Conservation (phyloP, 2,113 vertebrate species). For the Oenanthe oenanthe region DNA sequence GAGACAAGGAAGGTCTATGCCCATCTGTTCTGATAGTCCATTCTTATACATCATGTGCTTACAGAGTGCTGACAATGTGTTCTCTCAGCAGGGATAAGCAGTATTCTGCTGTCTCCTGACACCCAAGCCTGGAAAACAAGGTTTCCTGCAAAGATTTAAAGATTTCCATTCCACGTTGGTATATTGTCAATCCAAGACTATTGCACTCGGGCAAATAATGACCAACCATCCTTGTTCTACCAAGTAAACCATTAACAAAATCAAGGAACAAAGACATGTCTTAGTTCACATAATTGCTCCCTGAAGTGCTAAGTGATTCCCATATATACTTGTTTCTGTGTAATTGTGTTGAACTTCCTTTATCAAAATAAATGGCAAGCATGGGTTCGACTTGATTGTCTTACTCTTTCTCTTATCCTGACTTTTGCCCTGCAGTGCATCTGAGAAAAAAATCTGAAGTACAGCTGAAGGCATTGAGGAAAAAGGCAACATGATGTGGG, state of each 20-base stretch:
- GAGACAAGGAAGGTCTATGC: neutral
- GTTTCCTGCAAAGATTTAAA: neutral
- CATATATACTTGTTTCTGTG: neutral
- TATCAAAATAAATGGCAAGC: neutral
- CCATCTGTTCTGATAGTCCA: neutral
- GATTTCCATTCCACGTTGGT: neutral
- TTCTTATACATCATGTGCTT: neutral
- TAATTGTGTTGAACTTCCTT: neutral
- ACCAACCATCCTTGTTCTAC: neutral
- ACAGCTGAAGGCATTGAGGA: neutral
- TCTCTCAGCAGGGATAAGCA: neutral
- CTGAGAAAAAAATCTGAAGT: neutral
- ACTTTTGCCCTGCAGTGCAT: neutral
- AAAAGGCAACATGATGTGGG: neutral
- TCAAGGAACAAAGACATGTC: neutral
- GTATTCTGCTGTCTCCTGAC: neutral
- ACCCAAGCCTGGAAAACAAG: neutral
- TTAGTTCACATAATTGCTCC: neutral
- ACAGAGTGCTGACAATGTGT: neutral
- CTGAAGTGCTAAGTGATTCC: neutral
- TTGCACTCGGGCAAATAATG: neutral
- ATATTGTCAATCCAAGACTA: neutral
- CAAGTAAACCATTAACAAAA: neutral
- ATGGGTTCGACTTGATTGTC: neutral
- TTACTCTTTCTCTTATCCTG: neutral